These are phyloP conservation scores for Drosophila nannoptera DNA, from an alignment of 1,140 invertebrate species.

Conservation along the genomic window DNA sequence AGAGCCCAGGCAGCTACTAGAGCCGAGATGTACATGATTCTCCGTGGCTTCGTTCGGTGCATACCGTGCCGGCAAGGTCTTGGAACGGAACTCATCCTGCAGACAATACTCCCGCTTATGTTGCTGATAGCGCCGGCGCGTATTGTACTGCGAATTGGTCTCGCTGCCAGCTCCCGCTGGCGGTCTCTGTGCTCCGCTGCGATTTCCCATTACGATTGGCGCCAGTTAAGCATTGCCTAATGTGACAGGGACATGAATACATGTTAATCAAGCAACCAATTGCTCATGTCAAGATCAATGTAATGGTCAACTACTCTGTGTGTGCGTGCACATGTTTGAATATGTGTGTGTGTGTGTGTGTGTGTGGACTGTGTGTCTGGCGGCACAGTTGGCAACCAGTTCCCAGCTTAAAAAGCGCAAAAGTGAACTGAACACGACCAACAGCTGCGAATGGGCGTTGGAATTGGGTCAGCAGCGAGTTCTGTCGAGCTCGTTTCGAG, in stretches of 20 bases:
- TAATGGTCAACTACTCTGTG: not conserved
- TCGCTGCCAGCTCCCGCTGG: slow-evolving; percentile 10
- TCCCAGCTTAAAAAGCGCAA: slow-evolving; percentile 45
- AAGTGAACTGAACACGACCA: slow-evolving; percentile 61
- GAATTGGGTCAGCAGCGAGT: slow-evolving; percentile 67
- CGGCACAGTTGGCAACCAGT: slow-evolving; percentile 58
- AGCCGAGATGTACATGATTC: slow-evolving; percentile 24
- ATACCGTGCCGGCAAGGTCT: slow-evolving; percentile 60
- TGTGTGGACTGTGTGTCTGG: slow-evolving; percentile 10
- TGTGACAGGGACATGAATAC: slow-evolving; percentile 46
- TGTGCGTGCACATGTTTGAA: not conserved
- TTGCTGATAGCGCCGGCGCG: slow-evolving; percentile 62
- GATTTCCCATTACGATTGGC: slow-evolving; percentile 65
- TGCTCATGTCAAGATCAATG: slow-evolving; percentile 1
- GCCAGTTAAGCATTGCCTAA: slow-evolving; percentile 67
- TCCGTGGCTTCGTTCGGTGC: slow-evolving; percentile 15
- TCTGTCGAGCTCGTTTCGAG: slow-evolving; percentile 27
- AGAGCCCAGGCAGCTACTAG: slow-evolving; percentile 57
- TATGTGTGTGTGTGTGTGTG: slow-evolving; percentile 15
- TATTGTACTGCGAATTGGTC: slow-evolving; percentile 46
- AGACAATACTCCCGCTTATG: slow-evolving; percentile 63
- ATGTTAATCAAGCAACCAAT: slow-evolving; percentile 38
- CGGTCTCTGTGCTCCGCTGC: slow-evolving; percentile 35
- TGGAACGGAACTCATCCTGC: slow-evolving; percentile 62
- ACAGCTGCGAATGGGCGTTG: slow-evolving; percentile 39